These are phyloP conservation scores for Drosophila cognata DNA, from an alignment of 2,888 invertebrate species.

Conservation along the genomic window DNA sequence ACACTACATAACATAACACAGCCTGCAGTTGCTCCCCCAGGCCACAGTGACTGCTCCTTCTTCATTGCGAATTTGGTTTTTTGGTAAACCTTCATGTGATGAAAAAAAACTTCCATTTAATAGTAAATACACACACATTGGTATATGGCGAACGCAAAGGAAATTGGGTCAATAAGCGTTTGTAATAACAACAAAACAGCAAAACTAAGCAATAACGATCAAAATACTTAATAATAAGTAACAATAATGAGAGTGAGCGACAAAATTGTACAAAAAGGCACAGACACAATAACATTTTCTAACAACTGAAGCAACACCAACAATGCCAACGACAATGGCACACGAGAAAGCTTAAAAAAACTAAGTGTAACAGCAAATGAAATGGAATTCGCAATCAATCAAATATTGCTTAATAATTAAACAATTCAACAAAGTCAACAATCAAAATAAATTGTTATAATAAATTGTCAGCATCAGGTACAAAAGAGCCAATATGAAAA, in stretches of 20 bases:
- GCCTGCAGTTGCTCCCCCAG: slow-evolving; percentile 20
- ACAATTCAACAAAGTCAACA: slow-evolving; percentile 79
- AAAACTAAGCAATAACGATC: slow-evolving; percentile 59
- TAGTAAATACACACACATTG: slow-evolving; percentile 42
- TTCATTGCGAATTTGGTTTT: not conserved
- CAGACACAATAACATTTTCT: slow-evolving; percentile 41
- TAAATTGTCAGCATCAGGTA: slow-evolving; percentile 60
- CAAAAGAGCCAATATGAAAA: slow-evolving; percentile 41
- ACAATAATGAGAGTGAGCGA: slow-evolving; percentile 72
- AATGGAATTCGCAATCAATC: slow-evolving; percentile 77
- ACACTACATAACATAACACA: slow-evolving; percentile 22
- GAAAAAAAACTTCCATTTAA: slow-evolving; percentile 44
- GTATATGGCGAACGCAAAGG: slow-evolving; percentile 34
- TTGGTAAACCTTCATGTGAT: slow-evolving; percentile 16
- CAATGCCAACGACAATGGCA: slow-evolving; percentile 25
- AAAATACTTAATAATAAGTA: slow-evolving; percentile 61
- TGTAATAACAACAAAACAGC: slow-evolving; percentile 58
- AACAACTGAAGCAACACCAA: slow-evolving; percentile 56
- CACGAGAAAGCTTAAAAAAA: slow-evolving; percentile 68
- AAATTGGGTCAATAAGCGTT: slow-evolving; percentile 74
- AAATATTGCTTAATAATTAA: slow-evolving; percentile 78
- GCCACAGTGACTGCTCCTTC: not conserved
- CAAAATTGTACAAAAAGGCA: slow-evolving; percentile 57
- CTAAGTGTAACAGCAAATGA: slow-evolving; percentile 66
- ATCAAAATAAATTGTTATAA: slow-evolving; percentile 65